Evolutionary conservation across 2,113 vertebrate genomes (phyloP).

Genomic region (Corvus moneduloides): DNA sequence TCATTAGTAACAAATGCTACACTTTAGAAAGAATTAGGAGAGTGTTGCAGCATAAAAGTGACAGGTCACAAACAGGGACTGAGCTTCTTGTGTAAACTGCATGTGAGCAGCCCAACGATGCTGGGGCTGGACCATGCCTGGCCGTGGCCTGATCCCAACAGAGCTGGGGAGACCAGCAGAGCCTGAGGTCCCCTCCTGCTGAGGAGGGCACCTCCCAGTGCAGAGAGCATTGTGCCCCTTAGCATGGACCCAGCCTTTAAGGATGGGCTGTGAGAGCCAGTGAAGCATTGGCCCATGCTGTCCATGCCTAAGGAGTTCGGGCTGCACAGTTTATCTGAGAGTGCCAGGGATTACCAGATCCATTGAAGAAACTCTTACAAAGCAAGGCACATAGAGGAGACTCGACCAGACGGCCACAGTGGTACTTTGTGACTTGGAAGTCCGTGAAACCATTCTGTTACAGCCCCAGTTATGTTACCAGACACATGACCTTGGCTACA

Average conservation of each 20-base stretch:
- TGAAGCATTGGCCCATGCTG: rapidly evolving
- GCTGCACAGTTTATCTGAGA: too few relatives aligned
- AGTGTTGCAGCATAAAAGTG: not conserved
- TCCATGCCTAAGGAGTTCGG: not conserved
- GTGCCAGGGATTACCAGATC: not conserved
- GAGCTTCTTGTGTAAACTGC: not conserved
- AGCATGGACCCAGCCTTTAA: rapidly evolving
- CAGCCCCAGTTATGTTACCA: not conserved
- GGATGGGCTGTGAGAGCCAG: not conserved
- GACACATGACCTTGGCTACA: not conserved
- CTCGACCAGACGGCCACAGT: rapidly evolving
- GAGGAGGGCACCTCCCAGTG: not conserved
- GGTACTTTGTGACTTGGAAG: not conserved
- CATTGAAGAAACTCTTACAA: not conserved
- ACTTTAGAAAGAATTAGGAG: not conserved
- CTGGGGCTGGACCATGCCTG: not conserved
- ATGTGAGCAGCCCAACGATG: rapidly evolving
- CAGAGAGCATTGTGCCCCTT: not conserved
- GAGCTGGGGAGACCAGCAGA: rapidly evolving
- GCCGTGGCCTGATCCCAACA: not conserved
- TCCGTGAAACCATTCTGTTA: too few relatives aligned
- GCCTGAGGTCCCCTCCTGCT: not conserved
- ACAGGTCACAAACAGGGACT: not conserved
- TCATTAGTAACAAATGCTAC: rapidly evolving
- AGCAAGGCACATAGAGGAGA: not conserved